Base-by-base conservation (phyloP, 1,140 invertebrate genomes). In the Theocolax elegans region DNA sequence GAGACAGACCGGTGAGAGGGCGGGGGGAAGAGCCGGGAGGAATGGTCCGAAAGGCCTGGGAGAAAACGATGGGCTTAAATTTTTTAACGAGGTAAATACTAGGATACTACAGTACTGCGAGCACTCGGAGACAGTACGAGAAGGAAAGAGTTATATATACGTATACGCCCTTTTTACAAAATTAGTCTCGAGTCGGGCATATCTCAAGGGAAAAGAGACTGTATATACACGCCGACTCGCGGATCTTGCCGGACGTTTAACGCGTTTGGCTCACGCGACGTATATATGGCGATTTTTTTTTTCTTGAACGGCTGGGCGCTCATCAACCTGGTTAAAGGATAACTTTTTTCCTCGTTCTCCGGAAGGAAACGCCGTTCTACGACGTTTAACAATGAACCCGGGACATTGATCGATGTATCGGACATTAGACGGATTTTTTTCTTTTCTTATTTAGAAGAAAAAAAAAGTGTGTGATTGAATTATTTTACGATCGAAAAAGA, bases 71-170 rank as follows among this genome's bases (percentile, higher is more conserved):
- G 67, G 68, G 77, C 76, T 75, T 81, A 77, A 80, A 81, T 68
- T 80, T 79, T 81, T 79, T 77, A 80, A 80, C 77, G 76, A 78
- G 75, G 70, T 77, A 72, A 68, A 53, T 68, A 68, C 35, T 66
- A 53, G 68, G 75, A 76, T 77, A 74, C 63, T 23, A 67, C 48
- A 46, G n/a, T 46, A 15, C 40, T 25, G 10, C 15, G n/a, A 27
- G 13, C 19, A 48, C 27, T 27, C 38, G 15, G 9, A 58, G 25
- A 44, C 25, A 60, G 35, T 27, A 9, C 31, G 35, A 62, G 42
- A 35, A 25, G 4, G 60, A 17, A 27, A 48, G 35, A 21, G 40
- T 13, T 10, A 51, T n/a, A n/a, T n/a, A n/a, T 17, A 19, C 19
- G 4, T 35, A 38, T n/a, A 60, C 54, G 62, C 75, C 70, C 67